A percentile compares a stretch with the other conserved stretches of the same genome.
Conservation (phyloP, 2,113 vertebrate genomes). For the Rhinogobius similis region DNA sequence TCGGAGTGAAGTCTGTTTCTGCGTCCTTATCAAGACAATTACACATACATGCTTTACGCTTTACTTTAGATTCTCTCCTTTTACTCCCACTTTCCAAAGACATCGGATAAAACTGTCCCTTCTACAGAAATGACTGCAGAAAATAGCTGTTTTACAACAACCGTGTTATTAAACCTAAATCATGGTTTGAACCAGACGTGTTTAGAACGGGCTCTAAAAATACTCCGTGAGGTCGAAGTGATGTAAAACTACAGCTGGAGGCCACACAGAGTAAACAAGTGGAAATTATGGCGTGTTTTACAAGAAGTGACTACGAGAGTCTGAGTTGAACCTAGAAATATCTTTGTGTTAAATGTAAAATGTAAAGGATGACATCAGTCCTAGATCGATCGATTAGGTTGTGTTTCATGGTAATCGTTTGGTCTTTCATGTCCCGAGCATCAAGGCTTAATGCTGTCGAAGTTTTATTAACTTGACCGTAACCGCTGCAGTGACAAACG, state of each 20-base stretch:
- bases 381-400: background rate
- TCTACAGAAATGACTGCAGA: background rate
- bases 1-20: no score
- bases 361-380: background rate
- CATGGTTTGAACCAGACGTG: background rate
- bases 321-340: background rate
- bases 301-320: background rate
- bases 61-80: background rate
- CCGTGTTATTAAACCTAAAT: background rate
- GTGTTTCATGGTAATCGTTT: background rate
- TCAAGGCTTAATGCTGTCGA: background rate
- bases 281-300: constrained; percentile 7
- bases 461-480: background rate
- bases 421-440: background rate
- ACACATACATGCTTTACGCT: no score
- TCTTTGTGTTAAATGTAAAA: background rate
- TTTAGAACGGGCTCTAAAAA: constrained; percentile 2
- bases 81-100: background rate
- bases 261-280: background rate
- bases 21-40: no score
- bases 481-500: background rate
- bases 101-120: background rate
- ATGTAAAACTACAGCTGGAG: background rate
- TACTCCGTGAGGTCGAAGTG: background rate
- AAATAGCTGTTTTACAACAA: background rate